These are phyloP conservation scores for Megaleporinus macrocephalus DNA, from an alignment of 2,113 vertebrate genomes.

Conservation along the genomic window DNA sequence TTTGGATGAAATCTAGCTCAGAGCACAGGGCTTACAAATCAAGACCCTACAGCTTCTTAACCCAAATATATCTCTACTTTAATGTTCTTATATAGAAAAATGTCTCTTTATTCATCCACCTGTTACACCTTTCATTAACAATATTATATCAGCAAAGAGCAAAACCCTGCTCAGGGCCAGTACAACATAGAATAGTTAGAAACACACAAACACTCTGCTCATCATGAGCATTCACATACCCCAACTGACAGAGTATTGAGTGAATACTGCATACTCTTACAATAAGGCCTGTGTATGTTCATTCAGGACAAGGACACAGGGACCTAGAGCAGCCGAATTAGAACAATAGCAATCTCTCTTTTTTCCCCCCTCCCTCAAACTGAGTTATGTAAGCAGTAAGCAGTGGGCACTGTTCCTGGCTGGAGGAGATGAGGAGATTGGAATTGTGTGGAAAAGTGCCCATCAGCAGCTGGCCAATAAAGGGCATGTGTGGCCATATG, in stretches of 20 bases:
- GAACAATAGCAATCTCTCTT: background rate
- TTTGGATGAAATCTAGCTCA: background rate
- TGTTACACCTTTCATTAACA: background rate
- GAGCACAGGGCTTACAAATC: background rate
- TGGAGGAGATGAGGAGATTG: background rate
- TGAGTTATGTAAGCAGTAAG: constrained; percentile 18
- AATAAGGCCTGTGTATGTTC: background rate
- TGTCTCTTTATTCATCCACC: background rate
- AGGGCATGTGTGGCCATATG: constrained; percentile 5
- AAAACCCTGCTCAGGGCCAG: background rate
- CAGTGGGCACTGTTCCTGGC: background rate
- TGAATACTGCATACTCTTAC: background rate
- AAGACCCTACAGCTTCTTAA: background rate
- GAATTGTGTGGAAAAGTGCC: background rate
- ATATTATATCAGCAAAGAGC: background rate
- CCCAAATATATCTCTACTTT: background rate
- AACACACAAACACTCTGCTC: background rate
- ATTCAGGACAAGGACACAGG: background rate
- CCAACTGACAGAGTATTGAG: background rate
- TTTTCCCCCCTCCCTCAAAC: background rate
- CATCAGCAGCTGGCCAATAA: background rate
- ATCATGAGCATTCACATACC: background rate
- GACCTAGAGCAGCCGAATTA: background rate
- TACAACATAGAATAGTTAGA: background rate
- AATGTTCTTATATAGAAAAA: background rate